These are phyloP conservation scores for Xiphophorus hellerii DNA, from an alignment of 2,113 vertebrate species.

Conservation along the genomic window DNA sequence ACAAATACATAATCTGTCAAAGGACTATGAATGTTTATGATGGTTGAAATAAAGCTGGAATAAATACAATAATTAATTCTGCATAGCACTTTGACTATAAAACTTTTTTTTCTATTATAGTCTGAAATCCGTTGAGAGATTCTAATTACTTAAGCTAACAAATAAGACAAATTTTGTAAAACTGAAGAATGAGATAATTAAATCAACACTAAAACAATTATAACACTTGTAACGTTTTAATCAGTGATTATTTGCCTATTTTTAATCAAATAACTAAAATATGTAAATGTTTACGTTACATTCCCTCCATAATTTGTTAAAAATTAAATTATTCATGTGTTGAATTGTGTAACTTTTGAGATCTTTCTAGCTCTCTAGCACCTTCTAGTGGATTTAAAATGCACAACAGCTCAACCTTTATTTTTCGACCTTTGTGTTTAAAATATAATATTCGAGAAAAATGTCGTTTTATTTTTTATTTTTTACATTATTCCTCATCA, in stretches of 20 bases:
- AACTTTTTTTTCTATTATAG: not conserved
- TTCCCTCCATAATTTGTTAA: too few species aligned
- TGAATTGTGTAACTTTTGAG: not conserved
- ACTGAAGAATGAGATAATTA: not conserved
- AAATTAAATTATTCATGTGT: too few species aligned
- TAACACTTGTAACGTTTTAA: too few species aligned
- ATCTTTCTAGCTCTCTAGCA: not conserved
- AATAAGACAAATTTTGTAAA: not conserved
- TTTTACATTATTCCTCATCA: too few species aligned
- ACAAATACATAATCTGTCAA: not conserved
- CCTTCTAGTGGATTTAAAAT: constrained; percentile 43
- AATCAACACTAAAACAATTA: not conserved
- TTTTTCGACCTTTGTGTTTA: constrained; percentile 39
- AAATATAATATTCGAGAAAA: not conserved
- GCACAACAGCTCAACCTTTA: constrained; percentile 42
- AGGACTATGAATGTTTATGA: not conserved
- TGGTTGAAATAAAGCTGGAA: not conserved
- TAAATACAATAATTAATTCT: not conserved
- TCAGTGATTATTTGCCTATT: too few species aligned
- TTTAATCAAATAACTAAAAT: too few species aligned
- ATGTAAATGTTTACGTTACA: too few species aligned
- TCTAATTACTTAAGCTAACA: not conserved
- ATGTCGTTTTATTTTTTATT: not conserved
- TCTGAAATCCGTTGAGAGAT: too few species aligned
- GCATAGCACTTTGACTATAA: not conserved